Conservation (phyloP, 2,113 vertebrate genomes). For the Tringa solitaria region DNA sequence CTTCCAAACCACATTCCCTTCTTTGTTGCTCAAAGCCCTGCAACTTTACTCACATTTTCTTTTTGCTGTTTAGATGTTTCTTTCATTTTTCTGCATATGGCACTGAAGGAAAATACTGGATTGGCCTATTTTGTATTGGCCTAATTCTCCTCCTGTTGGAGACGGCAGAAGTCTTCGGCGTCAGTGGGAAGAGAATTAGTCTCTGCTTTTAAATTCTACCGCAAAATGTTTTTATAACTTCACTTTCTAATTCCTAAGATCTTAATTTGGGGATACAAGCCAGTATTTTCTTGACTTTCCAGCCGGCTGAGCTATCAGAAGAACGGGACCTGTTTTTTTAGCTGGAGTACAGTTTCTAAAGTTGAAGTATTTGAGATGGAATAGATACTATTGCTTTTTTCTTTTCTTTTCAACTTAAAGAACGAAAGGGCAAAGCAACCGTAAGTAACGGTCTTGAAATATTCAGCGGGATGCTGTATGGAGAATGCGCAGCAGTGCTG, state of each 20-base stretch:
- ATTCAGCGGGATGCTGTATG: not conserved
- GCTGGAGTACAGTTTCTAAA: not conserved
- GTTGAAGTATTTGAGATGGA: not conserved
- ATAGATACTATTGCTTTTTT: not conserved
- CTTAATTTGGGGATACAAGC: not conserved
- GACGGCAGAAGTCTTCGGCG: not conserved
- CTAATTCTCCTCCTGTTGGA: not conserved
- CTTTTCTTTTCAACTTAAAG: not conserved
- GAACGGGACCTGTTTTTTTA: not conserved
- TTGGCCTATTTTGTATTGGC: constrained; percentile 35
- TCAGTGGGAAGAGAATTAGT: not conserved
- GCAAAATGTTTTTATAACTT: not conserved
- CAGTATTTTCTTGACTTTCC: not conserved
- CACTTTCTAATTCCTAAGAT: not conserved
- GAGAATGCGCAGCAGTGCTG: not conserved
- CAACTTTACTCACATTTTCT: not conserved
- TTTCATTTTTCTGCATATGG: not conserved
- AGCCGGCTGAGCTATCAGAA: not conserved
- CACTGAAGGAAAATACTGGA: constrained; percentile 1
- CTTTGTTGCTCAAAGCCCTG: not conserved
- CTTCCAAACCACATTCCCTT: not conserved
- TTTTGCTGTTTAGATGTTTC: not conserved
- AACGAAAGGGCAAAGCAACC: not conserved
- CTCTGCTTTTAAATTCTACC: not conserved
- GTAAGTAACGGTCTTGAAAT: not conserved